Conservation (phyloP, 2,888 invertebrate genomes). For the Rotaria sp. region DNA sequence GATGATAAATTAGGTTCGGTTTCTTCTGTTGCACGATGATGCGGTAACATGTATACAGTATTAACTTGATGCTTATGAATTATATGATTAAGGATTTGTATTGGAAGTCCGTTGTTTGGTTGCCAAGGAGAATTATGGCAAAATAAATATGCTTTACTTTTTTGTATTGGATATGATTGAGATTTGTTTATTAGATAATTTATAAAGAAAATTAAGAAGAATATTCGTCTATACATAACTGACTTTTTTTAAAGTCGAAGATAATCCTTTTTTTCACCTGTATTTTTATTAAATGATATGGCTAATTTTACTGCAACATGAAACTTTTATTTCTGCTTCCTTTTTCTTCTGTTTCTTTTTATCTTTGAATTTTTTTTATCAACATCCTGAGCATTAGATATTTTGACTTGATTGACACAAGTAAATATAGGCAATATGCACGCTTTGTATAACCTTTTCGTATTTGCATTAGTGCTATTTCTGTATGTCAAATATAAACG, state of each 20-base stretch:
- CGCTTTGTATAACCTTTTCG: neutral
- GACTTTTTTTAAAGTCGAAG: too few relatives aligned
- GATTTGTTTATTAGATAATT: neutral
- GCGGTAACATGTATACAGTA: too few relatives aligned
- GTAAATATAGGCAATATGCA: neutral
- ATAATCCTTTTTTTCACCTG: neutral
- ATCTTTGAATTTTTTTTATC: neutral
- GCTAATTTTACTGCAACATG: neutral
- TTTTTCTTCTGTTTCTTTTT: neutral
- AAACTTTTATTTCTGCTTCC: neutral
- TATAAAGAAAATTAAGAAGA: neutral
- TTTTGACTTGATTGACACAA: neutral
- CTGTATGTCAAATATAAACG: neutral
- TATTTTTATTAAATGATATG: neutral
- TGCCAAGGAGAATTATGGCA: too few relatives aligned
- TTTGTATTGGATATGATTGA: neutral
- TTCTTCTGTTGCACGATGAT: too few relatives aligned
- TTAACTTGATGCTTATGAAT: too few relatives aligned
- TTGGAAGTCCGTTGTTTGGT: too few relatives aligned
- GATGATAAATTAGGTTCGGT: too few relatives aligned
- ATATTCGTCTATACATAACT: neutral
- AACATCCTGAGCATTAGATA: neutral
- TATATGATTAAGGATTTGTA: too few relatives aligned
- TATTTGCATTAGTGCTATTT: neutral
- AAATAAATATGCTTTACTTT: neutral